Evolutionary conservation across 2,797 vertebrate species (phyloP), one percentile per base, ranked within the genome.

Genomic region (Pempheris klunzingeri): DNA sequence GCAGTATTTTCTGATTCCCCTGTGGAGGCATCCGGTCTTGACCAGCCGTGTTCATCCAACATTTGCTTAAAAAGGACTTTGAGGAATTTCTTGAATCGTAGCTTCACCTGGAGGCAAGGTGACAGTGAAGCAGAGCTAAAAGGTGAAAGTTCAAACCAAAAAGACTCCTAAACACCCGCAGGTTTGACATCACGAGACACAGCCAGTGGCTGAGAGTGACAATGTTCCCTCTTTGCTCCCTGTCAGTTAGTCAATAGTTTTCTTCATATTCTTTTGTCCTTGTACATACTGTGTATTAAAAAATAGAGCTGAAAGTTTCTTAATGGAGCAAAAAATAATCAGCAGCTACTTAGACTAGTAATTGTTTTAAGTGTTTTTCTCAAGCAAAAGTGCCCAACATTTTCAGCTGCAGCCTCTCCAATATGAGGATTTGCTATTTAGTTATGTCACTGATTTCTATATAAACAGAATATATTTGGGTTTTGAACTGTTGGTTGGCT

Each of bases 81-180:
- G 80, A 99, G 97, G 87, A 99, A 99, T 53, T 95, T 95, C 91
- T 92, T 95, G 18, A 95, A 96, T 20, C 98, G 96, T 41, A 89
- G 88, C 84, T 92, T 96, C 70, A 99, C 97, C 98, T 99, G 70
- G 22, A 62, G 78, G 63, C 18, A 71, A 90, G 80, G 61, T 20
- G 60, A 88, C 22, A 87, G 60, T 57, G 1, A 88, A n/a, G 63
- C 71, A 32, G 11, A 72, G 53, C 44, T 69, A 7, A 72, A 46
- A 74, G 53, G 17, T 12, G 26, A 20, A 28, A 11, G 1, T 46
- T 44, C 28, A 64, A 65, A 76, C 22, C 22, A 30, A 12, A 30
- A 26, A 5, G 50, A 39, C 15, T 50, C 47, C n/a, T 26, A 13
- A 41, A 12, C 44, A 55, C 54, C 53, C 32, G 55, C 32, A 64